Percentiles rank a stretch among this genome's conserved stretches.
Conservation (phyloP, 2,113 vertebrate genomes). For the Caloenas nicobarica region DNA sequence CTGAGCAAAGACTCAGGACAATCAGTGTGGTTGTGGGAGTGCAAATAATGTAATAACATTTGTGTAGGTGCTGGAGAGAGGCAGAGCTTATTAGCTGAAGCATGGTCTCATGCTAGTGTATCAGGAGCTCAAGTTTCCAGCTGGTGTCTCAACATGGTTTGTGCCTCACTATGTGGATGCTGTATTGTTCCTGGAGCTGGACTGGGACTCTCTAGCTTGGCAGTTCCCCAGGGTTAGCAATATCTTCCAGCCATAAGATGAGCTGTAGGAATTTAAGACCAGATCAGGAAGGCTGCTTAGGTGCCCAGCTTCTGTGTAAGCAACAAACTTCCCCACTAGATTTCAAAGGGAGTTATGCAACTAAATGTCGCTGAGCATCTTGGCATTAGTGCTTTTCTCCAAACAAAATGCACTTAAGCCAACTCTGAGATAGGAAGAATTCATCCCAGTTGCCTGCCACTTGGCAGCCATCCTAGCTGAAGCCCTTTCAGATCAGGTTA, state of each 20-base stretch:
- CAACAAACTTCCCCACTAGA: neutral
- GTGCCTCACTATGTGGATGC: neutral
- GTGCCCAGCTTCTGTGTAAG: neutral
- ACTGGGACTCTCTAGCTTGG: neutral
- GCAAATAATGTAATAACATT: neutral
- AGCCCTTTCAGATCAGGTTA: neutral
- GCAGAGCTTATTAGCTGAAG: neutral
- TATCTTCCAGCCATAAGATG: neutral
- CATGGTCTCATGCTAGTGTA: neutral
- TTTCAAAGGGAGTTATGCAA: neutral
- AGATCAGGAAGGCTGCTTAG: neutral
- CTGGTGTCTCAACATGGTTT: conserved; percentile 3
- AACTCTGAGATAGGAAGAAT: neutral
- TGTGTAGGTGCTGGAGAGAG: neutral
- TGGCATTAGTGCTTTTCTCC: neutral
- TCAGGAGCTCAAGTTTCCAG: neutral
- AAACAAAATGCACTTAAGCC: neutral
- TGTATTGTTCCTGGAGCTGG: neutral
- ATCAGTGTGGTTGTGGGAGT: neutral
- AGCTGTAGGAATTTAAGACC: neutral
- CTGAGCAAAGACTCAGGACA: neutral
- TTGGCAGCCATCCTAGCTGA: conserved; percentile 5
- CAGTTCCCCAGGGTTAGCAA: neutral
- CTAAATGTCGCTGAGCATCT: neutral
- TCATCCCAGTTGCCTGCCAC: neutral